phyloP scores from a whole-genome alignment of 2,113 vertebrate species.

The Climacteris rufus region DNA sequence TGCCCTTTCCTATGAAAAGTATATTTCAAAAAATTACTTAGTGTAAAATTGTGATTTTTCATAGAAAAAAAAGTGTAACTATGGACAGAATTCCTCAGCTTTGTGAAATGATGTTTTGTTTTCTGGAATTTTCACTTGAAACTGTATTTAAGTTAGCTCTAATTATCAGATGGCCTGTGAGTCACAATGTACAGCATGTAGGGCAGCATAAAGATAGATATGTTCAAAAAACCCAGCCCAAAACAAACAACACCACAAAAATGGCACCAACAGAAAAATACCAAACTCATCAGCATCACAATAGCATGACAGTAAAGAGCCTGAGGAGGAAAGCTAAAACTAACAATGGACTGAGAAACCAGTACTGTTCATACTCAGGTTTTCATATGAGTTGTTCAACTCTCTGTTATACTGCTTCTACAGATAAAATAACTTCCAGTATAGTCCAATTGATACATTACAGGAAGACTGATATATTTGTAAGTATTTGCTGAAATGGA shows the following conservation, averaged over 20 bases:
- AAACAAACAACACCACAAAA: background rate
- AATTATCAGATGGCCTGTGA: background rate
- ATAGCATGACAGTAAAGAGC: background rate
- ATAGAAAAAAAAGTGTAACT: background rate
- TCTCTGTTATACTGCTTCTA: background rate
- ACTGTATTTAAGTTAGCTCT: background rate
- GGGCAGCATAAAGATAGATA: accelerated
- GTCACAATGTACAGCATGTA: accelerated
- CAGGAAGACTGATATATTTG: background rate
- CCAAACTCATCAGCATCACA: background rate
- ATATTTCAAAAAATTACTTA: background rate
- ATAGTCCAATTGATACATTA: background rate
- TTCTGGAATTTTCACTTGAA: background rate
- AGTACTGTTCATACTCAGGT: background rate
- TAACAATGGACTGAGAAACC: background rate
- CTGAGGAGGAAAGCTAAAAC: background rate
- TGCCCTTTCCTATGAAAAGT: background rate
- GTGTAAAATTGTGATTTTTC: background rate
- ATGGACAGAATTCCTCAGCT: background rate
- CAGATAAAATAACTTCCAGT: background rate
- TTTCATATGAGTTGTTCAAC: background rate
- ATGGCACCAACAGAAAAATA: background rate
- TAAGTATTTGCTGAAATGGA: background rate
- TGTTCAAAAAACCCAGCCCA: background rate
- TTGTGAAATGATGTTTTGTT: background rate